Conservation (phyloP, 1,140 invertebrate species). For the Holcopasites calliopsidis region DNA sequence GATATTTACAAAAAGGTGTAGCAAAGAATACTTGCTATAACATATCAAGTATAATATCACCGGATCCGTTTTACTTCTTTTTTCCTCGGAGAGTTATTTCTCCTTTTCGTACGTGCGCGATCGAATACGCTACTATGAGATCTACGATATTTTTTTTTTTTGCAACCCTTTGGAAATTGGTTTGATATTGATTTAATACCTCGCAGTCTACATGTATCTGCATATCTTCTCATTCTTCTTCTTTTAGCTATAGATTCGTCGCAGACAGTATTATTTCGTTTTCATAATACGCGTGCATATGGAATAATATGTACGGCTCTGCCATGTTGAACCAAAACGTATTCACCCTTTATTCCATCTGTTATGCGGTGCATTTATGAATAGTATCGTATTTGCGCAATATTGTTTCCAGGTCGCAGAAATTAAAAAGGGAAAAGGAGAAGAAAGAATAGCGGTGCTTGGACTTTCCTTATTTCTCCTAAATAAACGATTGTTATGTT, state of each 20-base stretch:
- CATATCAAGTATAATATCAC: constrained; percentile 39
- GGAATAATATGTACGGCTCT: constrained; percentile 8
- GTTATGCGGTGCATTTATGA: neutral
- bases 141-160: constrained; percentile 11
- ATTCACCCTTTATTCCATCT: neutral
- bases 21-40: constrained; percentile 38
- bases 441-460: neutral
- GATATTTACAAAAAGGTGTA: constrained; percentile 49
- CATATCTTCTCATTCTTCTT: neutral
- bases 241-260: constrained; percentile 3
- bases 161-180: constrained; percentile 20
- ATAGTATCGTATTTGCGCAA: neutral
- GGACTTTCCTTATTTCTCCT: neutral
- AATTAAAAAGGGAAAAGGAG: neutral
- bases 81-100: constrained; percentile 3
- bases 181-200: constrained; percentile 33
- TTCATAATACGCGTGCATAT: constrained; percentile 5
- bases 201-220: constrained; percentile 20
- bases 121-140: neutral
- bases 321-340: neutral
- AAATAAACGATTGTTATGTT: neutral
- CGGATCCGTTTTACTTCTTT: constrained; percentile 13
- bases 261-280: neutral
- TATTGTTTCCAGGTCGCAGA: neutral
- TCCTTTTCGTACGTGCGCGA: constrained; percentile 5